These are phyloP conservation scores for Anastatus disparis DNA, from an alignment of 1,140 invertebrate species.

Conservation along the genomic window DNA sequence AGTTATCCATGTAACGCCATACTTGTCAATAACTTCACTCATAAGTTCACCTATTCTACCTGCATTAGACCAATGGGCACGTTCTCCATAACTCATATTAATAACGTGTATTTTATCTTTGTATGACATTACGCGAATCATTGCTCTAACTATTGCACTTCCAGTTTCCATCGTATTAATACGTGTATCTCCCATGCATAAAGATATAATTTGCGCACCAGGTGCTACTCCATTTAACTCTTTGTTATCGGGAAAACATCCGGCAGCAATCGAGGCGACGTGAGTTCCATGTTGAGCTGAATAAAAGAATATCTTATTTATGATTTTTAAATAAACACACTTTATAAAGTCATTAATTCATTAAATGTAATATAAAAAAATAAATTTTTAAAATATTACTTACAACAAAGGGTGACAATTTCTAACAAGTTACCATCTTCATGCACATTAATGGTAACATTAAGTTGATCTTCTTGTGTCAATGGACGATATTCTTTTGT, in stretches of 20 bases:
- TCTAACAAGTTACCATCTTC: conserved; percentile 92
- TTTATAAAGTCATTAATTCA: neutral
- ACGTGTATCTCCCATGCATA: conserved; percentile 91
- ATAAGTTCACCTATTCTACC: conserved; percentile 88
- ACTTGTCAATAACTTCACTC: conserved; percentile 91
- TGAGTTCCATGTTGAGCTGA: conserved; percentile 95
- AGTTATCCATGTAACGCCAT: conserved; percentile 90
- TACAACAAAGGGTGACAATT: conserved; percentile 93
- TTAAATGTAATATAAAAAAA: neutral
- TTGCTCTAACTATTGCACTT: conserved; percentile 88
- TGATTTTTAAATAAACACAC: conserved; percentile 6
- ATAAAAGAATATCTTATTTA: conserved; percentile 52
- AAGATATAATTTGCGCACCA: conserved; percentile 93
- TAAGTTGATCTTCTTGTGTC: conserved; percentile 83
- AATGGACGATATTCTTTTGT: conserved; percentile 85
- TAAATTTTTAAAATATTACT: conserved; percentile 62
- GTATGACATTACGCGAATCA: conserved; percentile 84
- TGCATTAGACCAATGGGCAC: conserved; percentile 88
- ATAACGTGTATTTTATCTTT: conserved; percentile 83
- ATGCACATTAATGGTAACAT: conserved; percentile 92
- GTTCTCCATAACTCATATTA: conserved; percentile 99
- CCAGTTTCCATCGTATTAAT: conserved; percentile 97
- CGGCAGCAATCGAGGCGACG: conserved; percentile 94
- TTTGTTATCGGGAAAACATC: conserved; percentile 88
- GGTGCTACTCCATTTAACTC: conserved; percentile 95